Base-by-base conservation (phyloP, 2,888 invertebrate species). In the Stegana nigrithorax region DNA sequence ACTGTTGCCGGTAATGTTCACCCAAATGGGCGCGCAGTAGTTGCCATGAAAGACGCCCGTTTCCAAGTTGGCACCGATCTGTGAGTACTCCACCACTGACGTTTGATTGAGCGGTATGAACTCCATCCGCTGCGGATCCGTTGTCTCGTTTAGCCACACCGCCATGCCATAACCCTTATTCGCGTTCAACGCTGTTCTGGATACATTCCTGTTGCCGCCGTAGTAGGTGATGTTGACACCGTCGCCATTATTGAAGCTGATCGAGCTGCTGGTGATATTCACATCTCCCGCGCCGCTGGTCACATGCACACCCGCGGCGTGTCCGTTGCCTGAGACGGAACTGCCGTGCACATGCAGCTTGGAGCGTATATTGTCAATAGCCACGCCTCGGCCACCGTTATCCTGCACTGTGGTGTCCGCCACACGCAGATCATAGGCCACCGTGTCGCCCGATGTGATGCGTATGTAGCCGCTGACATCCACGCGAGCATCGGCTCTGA, bases 161-260 rank as follows among this genome's bases (percentile, higher is more conserved):
- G 96, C 92, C 21, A 96, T 84, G 2, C 97, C 97, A 75, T 94
- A 93, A 7, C 97, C 95, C 68, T 89, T 89, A 85, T 99, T 99
- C 0, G 94, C 93, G 57, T 92, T 93, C 23, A 99, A 87, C 25
- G 91, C 91, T 47, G 95, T 93, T 72, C 91, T 89, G 10, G 98
- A 97, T 65, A 99, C 89, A 79, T 98, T 97, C 67, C 96, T 89
- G 73, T 93, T 93, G 1, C 99, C 99, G 0, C 99, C 98, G 2
- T 94, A 93, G 65, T 95, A 95, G 0, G 97, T 97, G 10, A 99
- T 92, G 83, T 99, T 99, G 8, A 99, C 89, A 0, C 98, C 99
- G 78, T 96, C 96, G 1, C 96, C 97, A 80, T 91, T 90, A 83
- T 99, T 99, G 73, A 94, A 93, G 17, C 93, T 92, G 70, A 99